Evolutionary conservation across 2,888 invertebrate species (phyloP).

Genomic region (Steromphala cineraria): DNA sequence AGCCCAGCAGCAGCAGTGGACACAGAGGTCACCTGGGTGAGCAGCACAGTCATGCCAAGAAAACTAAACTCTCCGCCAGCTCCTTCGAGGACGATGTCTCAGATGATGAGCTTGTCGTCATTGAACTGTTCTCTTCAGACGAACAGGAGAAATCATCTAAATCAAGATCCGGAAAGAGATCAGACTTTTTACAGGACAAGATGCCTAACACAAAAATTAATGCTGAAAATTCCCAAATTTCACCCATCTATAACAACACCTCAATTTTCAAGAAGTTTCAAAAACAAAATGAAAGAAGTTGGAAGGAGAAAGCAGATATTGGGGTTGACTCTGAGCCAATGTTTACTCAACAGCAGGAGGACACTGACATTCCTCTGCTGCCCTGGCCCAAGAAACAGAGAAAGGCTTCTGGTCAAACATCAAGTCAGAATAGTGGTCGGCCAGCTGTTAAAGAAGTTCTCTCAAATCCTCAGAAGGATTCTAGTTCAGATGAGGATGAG

Average conservation of each 20-base stretch:
- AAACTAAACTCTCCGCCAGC: neutral
- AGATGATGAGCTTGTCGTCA: neutral
- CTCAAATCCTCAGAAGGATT: neutral
- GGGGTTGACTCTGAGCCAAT: neutral
- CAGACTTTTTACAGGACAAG: neutral
- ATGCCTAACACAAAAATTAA: neutral
- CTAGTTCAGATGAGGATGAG: neutral
- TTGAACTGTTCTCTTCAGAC: neutral
- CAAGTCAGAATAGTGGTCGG: neutral
- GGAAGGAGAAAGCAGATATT: neutral
- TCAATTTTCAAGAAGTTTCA: slow-evolving; percentile 13
- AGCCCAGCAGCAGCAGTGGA: too few relatives aligned
- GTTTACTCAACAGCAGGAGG: neutral
- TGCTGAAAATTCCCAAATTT: neutral
- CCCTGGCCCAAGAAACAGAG: slow-evolving; percentile 7
- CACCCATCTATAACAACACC: neutral
- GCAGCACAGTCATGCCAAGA: neutral
- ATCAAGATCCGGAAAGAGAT: neutral
- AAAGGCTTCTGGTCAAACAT: neutral
- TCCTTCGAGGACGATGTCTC: neutral
- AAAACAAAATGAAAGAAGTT: neutral
- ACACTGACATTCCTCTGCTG: neutral
- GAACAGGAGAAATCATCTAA: neutral
- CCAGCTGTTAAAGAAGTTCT: neutral
- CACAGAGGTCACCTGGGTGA: too few relatives aligned